Conservation (phyloP, 2,113 vertebrate genomes). For the Otolemur garnettii region DNA sequence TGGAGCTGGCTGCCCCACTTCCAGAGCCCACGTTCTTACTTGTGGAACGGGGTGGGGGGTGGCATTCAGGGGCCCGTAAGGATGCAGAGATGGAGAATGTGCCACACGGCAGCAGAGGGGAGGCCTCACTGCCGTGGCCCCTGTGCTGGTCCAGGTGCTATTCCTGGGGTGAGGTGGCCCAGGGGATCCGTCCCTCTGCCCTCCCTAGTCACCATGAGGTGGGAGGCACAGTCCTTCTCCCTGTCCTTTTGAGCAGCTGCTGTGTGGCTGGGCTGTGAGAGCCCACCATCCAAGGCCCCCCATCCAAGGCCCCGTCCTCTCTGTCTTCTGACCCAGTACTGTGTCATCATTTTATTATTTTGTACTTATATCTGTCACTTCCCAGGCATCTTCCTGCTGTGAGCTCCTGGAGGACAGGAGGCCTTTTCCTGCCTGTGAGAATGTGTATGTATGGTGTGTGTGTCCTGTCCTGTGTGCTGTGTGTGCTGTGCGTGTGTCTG, state of each 20-base stretch:
- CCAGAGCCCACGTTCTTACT: no score
- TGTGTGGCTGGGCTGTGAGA: background rate
- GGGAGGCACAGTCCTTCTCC: no score
- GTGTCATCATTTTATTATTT: background rate
- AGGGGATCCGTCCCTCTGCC: background rate
- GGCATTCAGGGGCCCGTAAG: background rate
- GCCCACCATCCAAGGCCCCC: background rate
- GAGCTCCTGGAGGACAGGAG: background rate
- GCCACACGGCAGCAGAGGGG: no score
- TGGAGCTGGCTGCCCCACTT: rapidly evolving
- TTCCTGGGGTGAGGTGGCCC: background rate
- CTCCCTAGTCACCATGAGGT: background rate
- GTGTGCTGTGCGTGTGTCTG: background rate
- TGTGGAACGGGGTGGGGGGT: rapidly evolving
- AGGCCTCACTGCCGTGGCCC: no score
- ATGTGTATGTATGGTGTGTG: no score
- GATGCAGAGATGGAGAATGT: rapidly evolving
- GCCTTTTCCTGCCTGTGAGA: no score
- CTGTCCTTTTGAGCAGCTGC: no score
- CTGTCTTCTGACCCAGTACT: no score
- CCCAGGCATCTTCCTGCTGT: no score
- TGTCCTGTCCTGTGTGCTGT: background rate
- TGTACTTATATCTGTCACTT: no score
- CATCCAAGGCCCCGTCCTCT: background rate
- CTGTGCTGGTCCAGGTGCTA: background rate